Base-by-base conservation (phyloP, 1,140 invertebrate species). In the Brachystomella parvula region DNA sequence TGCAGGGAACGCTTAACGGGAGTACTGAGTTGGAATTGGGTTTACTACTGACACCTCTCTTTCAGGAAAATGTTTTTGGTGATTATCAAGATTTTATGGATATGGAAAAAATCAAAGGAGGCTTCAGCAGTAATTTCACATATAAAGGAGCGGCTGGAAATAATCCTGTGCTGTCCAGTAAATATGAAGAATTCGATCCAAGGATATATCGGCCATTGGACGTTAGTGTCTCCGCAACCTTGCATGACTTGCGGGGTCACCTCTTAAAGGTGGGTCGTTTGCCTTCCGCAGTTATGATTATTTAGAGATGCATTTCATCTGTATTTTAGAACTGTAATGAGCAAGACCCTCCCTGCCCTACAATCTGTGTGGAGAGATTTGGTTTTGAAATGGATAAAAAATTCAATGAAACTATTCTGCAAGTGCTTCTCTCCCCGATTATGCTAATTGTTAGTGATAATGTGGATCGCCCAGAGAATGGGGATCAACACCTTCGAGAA, bases 381-480 rank as follows among this genome's bases (percentile, higher is more conserved):
- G 91, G 90, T 2, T 96, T 98, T 80, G 95, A 98, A 82, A 92
- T 98, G 90, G 89, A 94, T 73, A 98, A 97, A 77, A 83, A 85
- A 9, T 97, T 89, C 76, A 84, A 84, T 67, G 92, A 96, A 77
- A 98, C 93, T 0, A 88, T 89, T 71, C 80, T 98, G 0, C 95
- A 98, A 75, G 78, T 98, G 0, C 78, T 97, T 0, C 78, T 98
- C 0, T 96, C 92, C 67, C 95, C 95, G 0, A 86, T 92, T 0
- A 87, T 93, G 70, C 78, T 94, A 63, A 81, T 91, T n/a, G 83
- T 88, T 1, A 82, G 85, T 0, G 90, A 92, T 74, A 86, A 83
- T 68, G 76, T 88, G 2, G 78, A 81, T 19, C 80, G 90, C 64
- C 79, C 84, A 1, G 80, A 78, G 28, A 84, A 84, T 9, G 68